Base-by-base conservation (phyloP, 1,140 invertebrate genomes). In the Drosophila tristis region DNA sequence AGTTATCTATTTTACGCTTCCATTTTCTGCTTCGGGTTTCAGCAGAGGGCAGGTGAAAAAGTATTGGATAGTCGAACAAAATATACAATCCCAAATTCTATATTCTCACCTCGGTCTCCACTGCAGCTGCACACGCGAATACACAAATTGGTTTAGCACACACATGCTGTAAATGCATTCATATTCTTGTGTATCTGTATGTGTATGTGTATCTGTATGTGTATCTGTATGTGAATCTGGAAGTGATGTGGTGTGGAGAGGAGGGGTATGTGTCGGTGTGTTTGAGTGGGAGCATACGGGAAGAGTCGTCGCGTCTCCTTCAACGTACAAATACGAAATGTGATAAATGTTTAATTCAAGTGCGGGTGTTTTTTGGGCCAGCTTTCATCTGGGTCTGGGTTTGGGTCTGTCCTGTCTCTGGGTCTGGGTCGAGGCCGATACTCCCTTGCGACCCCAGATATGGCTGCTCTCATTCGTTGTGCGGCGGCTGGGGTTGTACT, bases 61-160 rank as follows among this genome's bases (percentile, higher is more conserved):
- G 58, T 63, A 39, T 2, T 8, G 7, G 39, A 9, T 29, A 6
- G 1, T 8, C 29, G 20, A 20, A 20, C n/a, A n/a, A n/a, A n/a
- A n/a, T n/a, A n/a, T n/a, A n/a, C n/a, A n/a, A n/a, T n/a, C 2
- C 25, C n/a, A 16, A 66, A 74, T 55, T 43, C n/a, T 39, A 23
- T 16, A 13, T 75, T 31, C 42, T 44, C 55, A 25, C 47, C 74
- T 49, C 73, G 50, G 23, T 15, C 6, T 11, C 15, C 15, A 16
- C 23, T 15, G 13, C 11, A 51, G n/a, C 42, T 16, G 53, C 42
- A 72, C 50, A 13, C 45, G 61, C 51, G 35, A 29, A 58, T 26
- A 58, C 64, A 66, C 81, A 87, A 86, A 86, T 86, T 81, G 82
- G 81, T 87, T 86, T 81, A 86, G 72, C 78, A 74, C 77, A 85